These are phyloP conservation scores for Prolemur simus DNA, from an alignment of 2,113 vertebrate species.

Conservation along the genomic window DNA sequence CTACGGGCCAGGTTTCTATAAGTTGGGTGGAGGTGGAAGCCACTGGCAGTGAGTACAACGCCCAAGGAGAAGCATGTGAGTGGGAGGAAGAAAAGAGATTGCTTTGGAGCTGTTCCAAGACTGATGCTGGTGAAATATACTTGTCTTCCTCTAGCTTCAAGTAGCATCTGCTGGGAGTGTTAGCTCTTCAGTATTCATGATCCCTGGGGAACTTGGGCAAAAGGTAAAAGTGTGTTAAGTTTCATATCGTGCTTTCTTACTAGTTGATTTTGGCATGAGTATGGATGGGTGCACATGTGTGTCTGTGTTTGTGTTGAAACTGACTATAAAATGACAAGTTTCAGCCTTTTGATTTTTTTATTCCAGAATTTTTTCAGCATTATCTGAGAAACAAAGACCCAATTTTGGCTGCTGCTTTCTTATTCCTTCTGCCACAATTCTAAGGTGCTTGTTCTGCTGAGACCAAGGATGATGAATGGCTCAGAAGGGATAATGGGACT, in stretches of 20 bases:
- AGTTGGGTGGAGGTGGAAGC: neutral
- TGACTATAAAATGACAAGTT: neutral
- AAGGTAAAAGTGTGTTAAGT: slow-evolving; percentile 1
- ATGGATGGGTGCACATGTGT: neutral
- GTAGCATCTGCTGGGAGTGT: neutral
- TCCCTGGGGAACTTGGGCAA: neutral
- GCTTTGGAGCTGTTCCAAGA: neutral
- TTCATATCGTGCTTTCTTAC: neutral
- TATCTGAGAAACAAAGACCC: neutral
- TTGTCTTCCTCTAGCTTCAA: neutral
- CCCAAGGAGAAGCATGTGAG: neutral
- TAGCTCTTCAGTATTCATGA: neutral
- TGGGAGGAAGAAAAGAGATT: slow-evolving; percentile 27
- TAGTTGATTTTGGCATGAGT: neutral
- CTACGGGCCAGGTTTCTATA: neutral
- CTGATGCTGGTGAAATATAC: neutral
- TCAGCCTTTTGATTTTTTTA: neutral
- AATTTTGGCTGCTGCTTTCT: neutral
- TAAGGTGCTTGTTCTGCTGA: neutral
- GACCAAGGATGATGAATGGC: neutral
- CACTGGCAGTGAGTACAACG: neutral
- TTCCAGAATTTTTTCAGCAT: neutral
- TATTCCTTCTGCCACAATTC: neutral
- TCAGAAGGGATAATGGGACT: neutral
- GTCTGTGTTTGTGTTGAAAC: neutral